phyloP scores from a whole-genome alignment of 1,140 invertebrate genomes.

The Aricia agestis region DNA sequence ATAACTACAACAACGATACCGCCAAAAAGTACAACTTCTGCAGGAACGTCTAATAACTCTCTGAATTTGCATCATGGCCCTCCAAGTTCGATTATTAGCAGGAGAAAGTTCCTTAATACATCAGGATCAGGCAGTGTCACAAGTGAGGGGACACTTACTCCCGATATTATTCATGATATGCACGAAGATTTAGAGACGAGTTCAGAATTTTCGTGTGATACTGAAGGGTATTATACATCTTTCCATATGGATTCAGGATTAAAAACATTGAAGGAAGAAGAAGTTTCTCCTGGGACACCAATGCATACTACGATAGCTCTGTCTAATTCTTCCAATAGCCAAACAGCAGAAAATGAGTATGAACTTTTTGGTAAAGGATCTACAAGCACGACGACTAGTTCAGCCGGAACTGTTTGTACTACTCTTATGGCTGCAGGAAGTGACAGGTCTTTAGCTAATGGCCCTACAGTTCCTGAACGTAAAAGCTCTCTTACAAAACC shows the following conservation, averaged over 20 bases:
- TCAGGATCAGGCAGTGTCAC: slow-evolving; percentile 89
- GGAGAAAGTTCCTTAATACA: slow-evolving; percentile 81
- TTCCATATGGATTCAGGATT: slow-evolving; percentile 97
- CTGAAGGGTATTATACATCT: slow-evolving; percentile 97
- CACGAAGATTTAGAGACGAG: slow-evolving; percentile 92
- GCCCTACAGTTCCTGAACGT: slow-evolving; percentile 85
- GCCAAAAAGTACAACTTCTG: slow-evolving; percentile 81
- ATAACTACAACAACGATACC: slow-evolving; percentile 84
- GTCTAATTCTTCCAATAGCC: slow-evolving; percentile 78
- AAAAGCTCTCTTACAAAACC: slow-evolving; percentile 81
- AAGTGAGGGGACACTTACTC: slow-evolving; percentile 90
- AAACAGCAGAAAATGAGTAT: slow-evolving; percentile 89
- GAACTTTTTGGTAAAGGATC: slow-evolving; percentile 92
- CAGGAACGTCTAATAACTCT: slow-evolving; percentile 81
- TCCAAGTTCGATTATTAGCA: slow-evolving; percentile 82
- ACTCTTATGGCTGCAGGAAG: slow-evolving; percentile 81
- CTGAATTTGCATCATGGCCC: slow-evolving; percentile 79
- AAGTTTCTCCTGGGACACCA: slow-evolving; percentile 78
- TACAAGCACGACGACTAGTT: slow-evolving; percentile 92
- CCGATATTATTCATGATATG: slow-evolving; percentile 85
- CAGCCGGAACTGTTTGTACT: slow-evolving; percentile 91
- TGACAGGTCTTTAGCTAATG: slow-evolving; percentile 76
- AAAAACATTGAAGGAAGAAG: slow-evolving; percentile 89
- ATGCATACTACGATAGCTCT: slow-evolving; percentile 80
- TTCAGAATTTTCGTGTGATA: slow-evolving; percentile 96